Percentiles rank a stretch among this genome's conserved stretches.
phyloP scores from a whole-genome alignment of 1,140 invertebrate species.

The Drosophila prosaltans region DNA sequence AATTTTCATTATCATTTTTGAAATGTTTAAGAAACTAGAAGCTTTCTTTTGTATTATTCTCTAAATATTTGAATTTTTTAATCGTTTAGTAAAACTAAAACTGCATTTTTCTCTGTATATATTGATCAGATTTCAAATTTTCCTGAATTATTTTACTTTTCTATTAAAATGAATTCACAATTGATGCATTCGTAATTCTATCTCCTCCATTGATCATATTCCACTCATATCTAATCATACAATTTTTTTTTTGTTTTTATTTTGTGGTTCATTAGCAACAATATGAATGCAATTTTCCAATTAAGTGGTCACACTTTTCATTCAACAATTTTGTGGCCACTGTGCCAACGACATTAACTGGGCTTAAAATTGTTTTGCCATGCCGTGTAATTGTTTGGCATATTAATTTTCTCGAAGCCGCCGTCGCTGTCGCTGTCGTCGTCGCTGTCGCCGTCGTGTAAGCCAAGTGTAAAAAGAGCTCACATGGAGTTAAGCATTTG shows the following conservation, averaged over 20 bases:
- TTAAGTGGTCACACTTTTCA: constrained; percentile 25
- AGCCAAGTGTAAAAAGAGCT: constrained; percentile 76
- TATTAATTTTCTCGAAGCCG: constrained; percentile 73
- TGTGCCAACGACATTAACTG: constrained; percentile 72
- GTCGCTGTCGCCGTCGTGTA: constrained; percentile 58
- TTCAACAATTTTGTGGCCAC: constrained; percentile 42
- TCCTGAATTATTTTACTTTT: too few relatives aligned
- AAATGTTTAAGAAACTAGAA: too few relatives aligned
- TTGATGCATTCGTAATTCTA: too few relatives aligned
- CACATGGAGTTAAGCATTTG: constrained; percentile 52
- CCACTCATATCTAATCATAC: too few relatives aligned
- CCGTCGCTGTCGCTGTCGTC: constrained; percentile 35
- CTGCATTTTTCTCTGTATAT: too few relatives aligned
- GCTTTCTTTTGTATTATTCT: too few relatives aligned
- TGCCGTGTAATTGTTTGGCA: constrained; percentile 77
- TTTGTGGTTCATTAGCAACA: constrained; percentile 34
- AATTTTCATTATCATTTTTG: too few relatives aligned
- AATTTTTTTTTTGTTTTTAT: neutral
- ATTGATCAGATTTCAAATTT: too few relatives aligned
- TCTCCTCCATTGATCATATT: too few relatives aligned
- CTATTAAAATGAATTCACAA: too few relatives aligned
- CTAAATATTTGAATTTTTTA: too few relatives aligned
- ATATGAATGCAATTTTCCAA: neutral
- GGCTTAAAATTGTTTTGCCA: constrained; percentile 80
- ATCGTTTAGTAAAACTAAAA: too few relatives aligned